phyloP scores from a whole-genome alignment of 2,888 invertebrate genomes.

The Ormyrus nitidulus region DNA sequence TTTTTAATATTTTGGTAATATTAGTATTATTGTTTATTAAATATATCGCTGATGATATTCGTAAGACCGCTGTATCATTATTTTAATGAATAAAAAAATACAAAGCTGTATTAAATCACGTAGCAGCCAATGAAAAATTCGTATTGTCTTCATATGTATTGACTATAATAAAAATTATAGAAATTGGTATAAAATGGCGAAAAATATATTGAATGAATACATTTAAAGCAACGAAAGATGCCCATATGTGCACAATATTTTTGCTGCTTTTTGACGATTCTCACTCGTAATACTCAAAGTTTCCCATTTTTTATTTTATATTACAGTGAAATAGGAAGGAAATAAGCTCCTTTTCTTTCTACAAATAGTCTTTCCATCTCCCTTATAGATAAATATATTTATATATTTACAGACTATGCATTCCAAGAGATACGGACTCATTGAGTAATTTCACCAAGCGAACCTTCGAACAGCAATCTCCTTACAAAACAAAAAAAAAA shows the following conservation, averaged over 20 bases:
- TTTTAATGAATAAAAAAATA: too few species aligned
- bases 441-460: conserved; percentile 30
- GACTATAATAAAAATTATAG: neutral
- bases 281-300: conserved; percentile 43
- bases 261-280: conserved; percentile 25
- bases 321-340: conserved; percentile 52
- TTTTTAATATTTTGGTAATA: too few species aligned
- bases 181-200: conserved; percentile 15
- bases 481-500: conserved; percentile 53
- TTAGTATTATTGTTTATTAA: too few species aligned
- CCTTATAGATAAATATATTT: conserved; percentile 55
- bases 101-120: too few species aligned
- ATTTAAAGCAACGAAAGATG: conserved; percentile 43
- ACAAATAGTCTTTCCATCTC: conserved; percentile 56
- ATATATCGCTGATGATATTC: too few species aligned
- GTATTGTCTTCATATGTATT: too few species aligned
- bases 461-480: conserved; percentile 63
- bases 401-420: conserved; percentile 55
- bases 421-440: conserved; percentile 42
- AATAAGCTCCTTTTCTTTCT: conserved; percentile 52
- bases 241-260: conserved; percentile 15
- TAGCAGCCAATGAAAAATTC: too few species aligned
- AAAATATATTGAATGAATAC: conserved; percentile 12
- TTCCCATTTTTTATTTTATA: conserved; percentile 33
- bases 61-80: too few species aligned